Evolutionary conservation across 2,113 vertebrate species (phyloP), one percentile per base, ranked within the genome.

Genomic region (rabbit (Oryctolagus cuniculus)): DNA sequence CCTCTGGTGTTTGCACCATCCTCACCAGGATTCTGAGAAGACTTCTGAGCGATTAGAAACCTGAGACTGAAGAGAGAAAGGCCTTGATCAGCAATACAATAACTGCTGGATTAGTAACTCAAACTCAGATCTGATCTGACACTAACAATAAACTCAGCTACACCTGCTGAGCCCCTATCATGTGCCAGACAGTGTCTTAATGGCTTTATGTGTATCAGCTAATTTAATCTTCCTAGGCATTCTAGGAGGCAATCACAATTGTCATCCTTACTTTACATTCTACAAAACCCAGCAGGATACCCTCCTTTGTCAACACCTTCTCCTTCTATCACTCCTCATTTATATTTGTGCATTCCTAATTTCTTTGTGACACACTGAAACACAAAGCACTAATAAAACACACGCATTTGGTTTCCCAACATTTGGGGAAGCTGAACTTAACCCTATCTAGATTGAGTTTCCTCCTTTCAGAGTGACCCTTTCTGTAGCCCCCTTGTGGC

Each of bases 381-480:
- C 53, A 84, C 44, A 74, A 87, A 93, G 91, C 84, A 44, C 66
- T 89, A 94, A 83, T 82, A 83, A 77, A 80, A 80, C 5, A 63
- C 66, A 77, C 44, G 67, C 15, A 88, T 31, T 70, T 82, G 61
- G 61, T 77, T 89, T 94, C 64, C 63, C 53, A 64, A 78, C 34
- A 63, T 34, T 79, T 15, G 31, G 61, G 13, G 25, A 85, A 53
- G 72, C 34, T 70, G 49, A 84, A 4, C 49, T 69, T 19, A 64
- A 11, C 16, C 27, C 9, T 27, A 88, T 51, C 79, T 74, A 89
- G 61, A 93, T 49, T 49, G 13, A 4, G 6, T 87, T 78, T 93
- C 63, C 78, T 73, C 8, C 77, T 77, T 49, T 78, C 15, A 25
- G 10, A n/a, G 3, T 66, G 31, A 82, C 12, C 5, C 78, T 77